Evolutionary conservation across 1,140 invertebrate genomes (phyloP).

Genomic region (Pectinophora gossypiella): DNA sequence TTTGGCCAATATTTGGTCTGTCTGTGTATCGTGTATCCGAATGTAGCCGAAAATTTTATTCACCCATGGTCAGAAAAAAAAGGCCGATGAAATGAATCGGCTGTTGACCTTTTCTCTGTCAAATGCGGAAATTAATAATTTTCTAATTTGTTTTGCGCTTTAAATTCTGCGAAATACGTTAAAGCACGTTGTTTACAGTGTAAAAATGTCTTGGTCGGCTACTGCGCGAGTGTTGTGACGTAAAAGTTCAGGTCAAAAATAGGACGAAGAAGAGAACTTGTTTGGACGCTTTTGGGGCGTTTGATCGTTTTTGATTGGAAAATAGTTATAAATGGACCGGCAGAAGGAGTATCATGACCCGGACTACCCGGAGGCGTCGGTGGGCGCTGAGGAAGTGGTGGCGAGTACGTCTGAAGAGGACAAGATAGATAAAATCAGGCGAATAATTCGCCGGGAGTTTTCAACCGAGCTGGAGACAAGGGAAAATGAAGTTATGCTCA

Average conservation of each 20-base stretch:
- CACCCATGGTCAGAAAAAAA: neutral
- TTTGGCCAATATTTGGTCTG: too few species aligned
- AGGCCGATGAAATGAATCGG: constrained; percentile 20
- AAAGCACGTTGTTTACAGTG: constrained; percentile 16
- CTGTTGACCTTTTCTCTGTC: constrained; percentile 44
- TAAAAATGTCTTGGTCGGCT: constrained; percentile 22
- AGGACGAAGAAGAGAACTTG: neutral
- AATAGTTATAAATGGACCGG: constrained; percentile 44
- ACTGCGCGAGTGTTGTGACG: neutral
- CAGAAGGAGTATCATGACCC: constrained; percentile 64
- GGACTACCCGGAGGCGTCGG: constrained; percentile 50
- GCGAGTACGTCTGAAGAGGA: constrained; percentile 39
- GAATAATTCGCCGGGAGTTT: constrained; percentile 60
- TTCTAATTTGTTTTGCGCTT: constrained; percentile 23
- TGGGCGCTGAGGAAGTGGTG: constrained; percentile 35
- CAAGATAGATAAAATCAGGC: constrained; percentile 54
- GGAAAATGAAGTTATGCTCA: constrained; percentile 56
- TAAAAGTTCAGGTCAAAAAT: constrained; percentile 1
- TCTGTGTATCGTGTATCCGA: neutral
- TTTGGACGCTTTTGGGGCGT: constrained; percentile 20
- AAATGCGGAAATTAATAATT: constrained; percentile 39
- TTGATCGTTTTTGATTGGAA: constrained; percentile 20
- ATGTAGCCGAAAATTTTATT: neutral
- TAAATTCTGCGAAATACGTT: constrained; percentile 15
- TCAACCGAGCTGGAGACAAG: constrained; percentile 52